Percentiles rank a stretch among this genome's conserved stretches.
phyloP scores from a whole-genome alignment of 2,888 invertebrate genomes.

The Torymus auratus region DNA sequence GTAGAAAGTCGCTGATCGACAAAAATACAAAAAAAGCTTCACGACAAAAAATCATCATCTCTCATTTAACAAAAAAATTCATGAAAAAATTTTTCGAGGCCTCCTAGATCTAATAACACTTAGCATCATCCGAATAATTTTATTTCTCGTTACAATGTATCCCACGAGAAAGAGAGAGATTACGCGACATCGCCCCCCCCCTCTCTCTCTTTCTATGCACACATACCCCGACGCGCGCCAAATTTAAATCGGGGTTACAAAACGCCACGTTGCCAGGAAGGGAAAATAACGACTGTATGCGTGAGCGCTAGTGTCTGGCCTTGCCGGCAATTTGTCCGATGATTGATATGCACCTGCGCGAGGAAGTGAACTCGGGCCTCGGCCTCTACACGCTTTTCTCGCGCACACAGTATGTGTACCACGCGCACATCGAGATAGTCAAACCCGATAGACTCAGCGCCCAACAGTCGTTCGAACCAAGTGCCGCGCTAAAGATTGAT shows the following conservation, averaged over 20 bases:
- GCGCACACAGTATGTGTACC: too few relatives aligned
- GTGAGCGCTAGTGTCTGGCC: neutral
- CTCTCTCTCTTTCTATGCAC: too few relatives aligned
- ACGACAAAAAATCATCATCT: too few relatives aligned
- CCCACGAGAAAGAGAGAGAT: too few relatives aligned
- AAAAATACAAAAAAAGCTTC: conserved; percentile 2
- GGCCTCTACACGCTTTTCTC: neutral
- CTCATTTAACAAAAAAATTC: too few relatives aligned
- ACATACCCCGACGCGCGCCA: neutral
- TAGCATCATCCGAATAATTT: neutral
- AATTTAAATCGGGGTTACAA: conserved; percentile 25
- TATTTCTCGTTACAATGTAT: conserved; percentile 16
- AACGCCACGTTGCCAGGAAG: neutral
- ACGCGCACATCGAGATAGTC: too few relatives aligned
- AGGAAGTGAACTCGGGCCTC: conserved; percentile 11
- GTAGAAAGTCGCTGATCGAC: neutral
- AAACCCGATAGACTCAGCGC: too few relatives aligned
- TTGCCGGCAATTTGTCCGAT: conserved; percentile 37
- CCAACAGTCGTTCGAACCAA: too few relatives aligned
- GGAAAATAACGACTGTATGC: neutral
- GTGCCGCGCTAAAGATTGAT: too few relatives aligned
- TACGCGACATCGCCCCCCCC: too few relatives aligned
- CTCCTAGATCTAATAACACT: too few relatives aligned
- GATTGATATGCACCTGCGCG: conserved; percentile 42
- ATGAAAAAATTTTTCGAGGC: too few relatives aligned